Conservation (phyloP, 2,113 vertebrate genomes). For the Jacana jacana region DNA sequence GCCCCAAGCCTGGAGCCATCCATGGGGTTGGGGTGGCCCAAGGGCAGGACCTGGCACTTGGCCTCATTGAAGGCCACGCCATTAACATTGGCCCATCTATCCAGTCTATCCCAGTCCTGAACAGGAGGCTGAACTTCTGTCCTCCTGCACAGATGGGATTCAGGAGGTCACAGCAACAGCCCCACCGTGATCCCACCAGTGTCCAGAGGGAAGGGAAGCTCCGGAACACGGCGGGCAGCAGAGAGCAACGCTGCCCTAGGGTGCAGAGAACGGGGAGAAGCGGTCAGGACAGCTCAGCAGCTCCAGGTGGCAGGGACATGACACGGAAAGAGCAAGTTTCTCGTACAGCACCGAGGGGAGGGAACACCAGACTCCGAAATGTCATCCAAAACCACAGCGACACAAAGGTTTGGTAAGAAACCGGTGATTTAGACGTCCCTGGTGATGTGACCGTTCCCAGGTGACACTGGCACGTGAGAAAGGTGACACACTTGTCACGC, state of each 20-base stretch:
- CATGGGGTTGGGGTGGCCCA: too few species aligned
- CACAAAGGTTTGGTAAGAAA: neutral
- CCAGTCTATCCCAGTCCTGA: too few species aligned
- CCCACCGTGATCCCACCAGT: accelerated
- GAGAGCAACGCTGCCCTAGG: neutral
- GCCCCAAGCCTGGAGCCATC: too few species aligned
- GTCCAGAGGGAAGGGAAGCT: neutral
- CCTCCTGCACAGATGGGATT: neutral
- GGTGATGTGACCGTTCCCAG: neutral
- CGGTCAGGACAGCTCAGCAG: too few species aligned
- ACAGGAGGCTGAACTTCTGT: too few species aligned
- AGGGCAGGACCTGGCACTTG: too few species aligned
- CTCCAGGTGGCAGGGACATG: accelerated
- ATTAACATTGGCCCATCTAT: too few species aligned
- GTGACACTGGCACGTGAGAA: accelerated
- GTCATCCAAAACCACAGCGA: neutral
- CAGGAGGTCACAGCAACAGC: neutral
- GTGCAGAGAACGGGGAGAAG: too few species aligned
- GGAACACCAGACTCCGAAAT: neutral
- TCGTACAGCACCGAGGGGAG: neutral
- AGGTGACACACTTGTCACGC: neutral
- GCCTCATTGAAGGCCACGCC: too few species aligned
- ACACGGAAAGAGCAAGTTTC: neutral
- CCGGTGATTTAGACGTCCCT: accelerated
- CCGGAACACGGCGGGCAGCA: neutral